These are phyloP conservation scores for Marronus borbonicus DNA, from an alignment of 2,888 invertebrate species.

Conservation along the genomic window DNA sequence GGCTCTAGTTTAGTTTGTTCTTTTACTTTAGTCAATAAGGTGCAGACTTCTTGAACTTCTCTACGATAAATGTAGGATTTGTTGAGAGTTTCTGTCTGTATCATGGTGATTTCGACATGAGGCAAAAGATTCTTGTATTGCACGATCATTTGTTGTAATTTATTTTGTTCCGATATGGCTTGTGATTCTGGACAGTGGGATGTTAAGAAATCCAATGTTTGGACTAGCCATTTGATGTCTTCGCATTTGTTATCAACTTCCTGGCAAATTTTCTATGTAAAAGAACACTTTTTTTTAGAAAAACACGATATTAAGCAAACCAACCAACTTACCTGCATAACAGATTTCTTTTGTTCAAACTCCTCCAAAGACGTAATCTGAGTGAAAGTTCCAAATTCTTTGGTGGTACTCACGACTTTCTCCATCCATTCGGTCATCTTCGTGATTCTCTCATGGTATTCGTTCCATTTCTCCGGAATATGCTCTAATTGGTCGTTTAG, in stretches of 20 bases:
- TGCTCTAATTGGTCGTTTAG: conserved; percentile 84
- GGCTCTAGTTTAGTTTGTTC: conserved; percentile 80
- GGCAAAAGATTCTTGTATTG: conserved; percentile 94
- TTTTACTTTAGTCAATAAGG: conserved; percentile 82
- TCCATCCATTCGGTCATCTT: conserved; percentile 95
- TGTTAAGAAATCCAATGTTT: conserved; percentile 89
- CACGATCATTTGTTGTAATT: conserved; percentile 85
- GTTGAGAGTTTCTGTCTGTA: conserved; percentile 92
- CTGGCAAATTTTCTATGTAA: conserved; percentile 85
- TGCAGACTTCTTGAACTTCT: conserved; percentile 89
- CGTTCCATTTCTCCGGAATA: conserved; percentile 93
- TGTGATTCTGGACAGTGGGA: conserved; percentile 87
- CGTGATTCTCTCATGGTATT: conserved; percentile 85
- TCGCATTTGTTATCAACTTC: conserved; percentile 93
- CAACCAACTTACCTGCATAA: conserved; percentile 83
- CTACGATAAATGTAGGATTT: conserved; percentile 93
- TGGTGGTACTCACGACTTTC: conserved; percentile 86
- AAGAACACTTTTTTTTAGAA: conserved; percentile 46
- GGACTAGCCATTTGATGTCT: conserved; percentile 96
- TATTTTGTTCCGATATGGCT: conserved; percentile 85
- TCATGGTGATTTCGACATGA: conserved; percentile 92
- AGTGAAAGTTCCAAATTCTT: conserved; percentile 79
- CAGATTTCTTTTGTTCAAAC: conserved; percentile 90
- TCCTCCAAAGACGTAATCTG: conserved; percentile 91
- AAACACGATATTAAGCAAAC: not conserved